Evolutionary conservation across 2,113 vertebrate species (phyloP).

Genomic region (Pelmatolapia mariae): DNA sequence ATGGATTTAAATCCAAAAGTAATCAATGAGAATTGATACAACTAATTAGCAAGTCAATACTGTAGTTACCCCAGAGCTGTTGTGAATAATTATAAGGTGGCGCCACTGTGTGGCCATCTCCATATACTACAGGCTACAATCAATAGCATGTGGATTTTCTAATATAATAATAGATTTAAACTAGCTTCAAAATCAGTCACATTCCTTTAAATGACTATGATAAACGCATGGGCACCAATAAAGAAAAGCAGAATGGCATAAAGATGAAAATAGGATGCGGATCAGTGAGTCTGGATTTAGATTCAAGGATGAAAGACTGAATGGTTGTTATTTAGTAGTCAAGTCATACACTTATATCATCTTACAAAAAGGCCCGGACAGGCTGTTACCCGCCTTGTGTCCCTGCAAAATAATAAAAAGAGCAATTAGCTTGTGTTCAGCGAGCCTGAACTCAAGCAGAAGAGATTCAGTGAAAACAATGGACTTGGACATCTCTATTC

Average conservation of each 20-base stretch:
- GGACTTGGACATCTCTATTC: background rate
- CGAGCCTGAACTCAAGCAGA: background rate
- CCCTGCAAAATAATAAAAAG: background rate
- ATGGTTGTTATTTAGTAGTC: background rate
- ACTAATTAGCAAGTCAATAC: background rate
- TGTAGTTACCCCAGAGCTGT: background rate
- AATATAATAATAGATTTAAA: background rate
- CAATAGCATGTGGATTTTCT: background rate
- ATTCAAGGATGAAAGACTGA: background rate
- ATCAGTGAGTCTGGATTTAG: background rate
- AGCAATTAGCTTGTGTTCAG: background rate
- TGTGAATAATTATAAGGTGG: background rate
- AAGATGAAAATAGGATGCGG: background rate
- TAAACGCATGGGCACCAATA: background rate
- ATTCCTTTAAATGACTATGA: background rate
- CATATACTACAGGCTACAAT: background rate
- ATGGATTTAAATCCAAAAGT: background rate
- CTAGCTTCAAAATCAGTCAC: background rate
- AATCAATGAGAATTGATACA: background rate
- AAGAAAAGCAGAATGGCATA: background rate
- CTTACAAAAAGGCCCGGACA: background rate
- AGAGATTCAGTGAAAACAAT: background rate
- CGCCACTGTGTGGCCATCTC: slow-evolving; percentile 57
- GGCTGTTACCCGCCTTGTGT: background rate
- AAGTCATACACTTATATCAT: background rate